Evolutionary conservation across 2,113 vertebrate species (phyloP), one percentile per base, ranked within the genome.

Genomic region (Trochalopteron elliotii): DNA sequence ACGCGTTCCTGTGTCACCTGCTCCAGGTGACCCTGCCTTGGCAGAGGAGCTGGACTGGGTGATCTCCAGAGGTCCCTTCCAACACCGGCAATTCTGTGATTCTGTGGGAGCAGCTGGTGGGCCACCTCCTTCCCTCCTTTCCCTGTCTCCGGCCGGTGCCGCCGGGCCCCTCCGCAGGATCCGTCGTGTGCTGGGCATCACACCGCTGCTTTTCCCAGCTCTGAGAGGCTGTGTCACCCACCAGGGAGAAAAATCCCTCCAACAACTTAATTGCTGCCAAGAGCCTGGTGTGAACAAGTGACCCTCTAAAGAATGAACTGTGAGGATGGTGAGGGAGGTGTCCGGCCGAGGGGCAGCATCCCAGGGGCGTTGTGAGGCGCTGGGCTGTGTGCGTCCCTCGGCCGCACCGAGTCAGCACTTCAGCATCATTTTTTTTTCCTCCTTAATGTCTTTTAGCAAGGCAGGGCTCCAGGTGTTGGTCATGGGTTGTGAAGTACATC

Each of bases 321-420:
- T 6, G 6, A 5, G 15, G 55, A 2, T 14, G 11, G 9, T 4
- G 12, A 12, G 56, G 74, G 82, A 25, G 30, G 44, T 60, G 53
- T 55, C 55, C 6, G 22, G 61, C 81, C 40, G 5, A 24, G 74
- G 61, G 39, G 67, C 88, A 39, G 69, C 78, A n/a, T 55, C 70
- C 91, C 67, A 7, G 42, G 11, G 68, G 15, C 74, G 1, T 0
- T 39, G 37, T 6, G 76, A 28, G 42, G 4, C 7, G 47, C 83
- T 27, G 88, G 50, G 81, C 20, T 5, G 12, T 31, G 74, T 7
- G 71, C 12, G 33, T 37, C 61, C 69, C 18, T n/a, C 33, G 33
- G 50, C 87, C 17, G 39, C 59, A 20, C 78, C 82, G 47, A 68
- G 35, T 60, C 90, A 93, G 77, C 82, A 10, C 79, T 69, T 84